Conservation (phyloP, 2,797 vertebrate species). For the Cetoscarus ocellatus region DNA sequence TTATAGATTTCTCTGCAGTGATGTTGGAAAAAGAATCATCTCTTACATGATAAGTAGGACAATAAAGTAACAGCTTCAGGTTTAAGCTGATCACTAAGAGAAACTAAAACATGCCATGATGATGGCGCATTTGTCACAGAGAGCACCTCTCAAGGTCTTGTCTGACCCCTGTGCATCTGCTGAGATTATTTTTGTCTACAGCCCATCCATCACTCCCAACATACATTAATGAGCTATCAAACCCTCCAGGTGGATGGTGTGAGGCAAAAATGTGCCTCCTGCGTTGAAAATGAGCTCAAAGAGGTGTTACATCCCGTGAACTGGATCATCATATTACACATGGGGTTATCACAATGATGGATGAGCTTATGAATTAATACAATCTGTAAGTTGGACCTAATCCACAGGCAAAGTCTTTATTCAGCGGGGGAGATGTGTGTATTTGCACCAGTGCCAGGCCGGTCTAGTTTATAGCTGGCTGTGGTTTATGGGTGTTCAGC, state of each 20-base stretch:
- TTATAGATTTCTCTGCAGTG: not conserved
- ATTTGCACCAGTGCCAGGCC: slow-evolving; percentile 62
- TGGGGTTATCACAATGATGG: slow-evolving; percentile 38
- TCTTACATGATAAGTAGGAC: not conserved
- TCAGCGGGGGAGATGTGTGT: slow-evolving; percentile 60
- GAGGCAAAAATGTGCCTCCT: slow-evolving; percentile 10
- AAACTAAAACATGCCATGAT: slow-evolving; percentile 1
- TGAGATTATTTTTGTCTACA: slow-evolving; percentile 50
- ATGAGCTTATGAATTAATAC: slow-evolving; percentile 51
- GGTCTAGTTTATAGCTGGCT: slow-evolving; percentile 64
- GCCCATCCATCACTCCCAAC: slow-evolving; percentile 47
- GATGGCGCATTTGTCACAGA: not conserved
- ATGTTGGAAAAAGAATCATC: not conserved
- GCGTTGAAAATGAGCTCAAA: slow-evolving; percentile 6
- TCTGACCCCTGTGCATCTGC: slow-evolving; percentile 37
- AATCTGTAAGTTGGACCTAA: slow-evolving; percentile 58
- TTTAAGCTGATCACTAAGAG: not conserved
- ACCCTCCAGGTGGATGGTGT: slow-evolving; percentile 17
- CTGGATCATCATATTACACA: slow-evolving; percentile 16
- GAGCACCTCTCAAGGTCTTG: slow-evolving; percentile 37
- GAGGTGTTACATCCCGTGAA: slow-evolving; percentile 9
- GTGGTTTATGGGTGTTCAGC: slow-evolving; percentile 66
- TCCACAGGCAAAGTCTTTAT: slow-evolving; percentile 50
- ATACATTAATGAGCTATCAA: slow-evolving; percentile 45
- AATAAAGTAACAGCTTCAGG: not conserved